Conservation (phyloP, 2,113 vertebrate genomes). For the Amazona guildingii region DNA sequence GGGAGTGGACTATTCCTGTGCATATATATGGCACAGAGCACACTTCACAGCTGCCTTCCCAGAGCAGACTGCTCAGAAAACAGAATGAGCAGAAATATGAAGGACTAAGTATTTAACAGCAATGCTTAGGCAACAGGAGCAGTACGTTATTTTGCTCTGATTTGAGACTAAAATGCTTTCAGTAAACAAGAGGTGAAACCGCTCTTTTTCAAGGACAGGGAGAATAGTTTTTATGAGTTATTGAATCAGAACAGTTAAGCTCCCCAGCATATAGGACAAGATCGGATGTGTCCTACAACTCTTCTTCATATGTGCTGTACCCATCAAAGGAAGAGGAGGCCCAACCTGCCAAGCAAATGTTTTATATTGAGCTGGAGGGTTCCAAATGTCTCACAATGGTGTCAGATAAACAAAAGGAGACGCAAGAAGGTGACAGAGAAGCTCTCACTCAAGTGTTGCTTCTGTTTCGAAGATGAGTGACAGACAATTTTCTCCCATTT, state of each 20-base stretch:
- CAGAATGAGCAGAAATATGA: background rate
- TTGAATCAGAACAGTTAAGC: background rate
- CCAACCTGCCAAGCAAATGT: slow-evolving; percentile 70
- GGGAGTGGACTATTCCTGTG: background rate
- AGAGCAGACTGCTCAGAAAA: background rate
- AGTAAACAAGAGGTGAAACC: background rate
- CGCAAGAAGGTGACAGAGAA: slow-evolving; percentile 37
- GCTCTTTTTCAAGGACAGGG: background rate
- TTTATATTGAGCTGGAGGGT: slow-evolving; percentile 61
- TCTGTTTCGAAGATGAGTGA: slow-evolving; percentile 46
- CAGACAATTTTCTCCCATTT: slow-evolving; percentile 12
- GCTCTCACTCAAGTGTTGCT: slow-evolving; percentile 54
- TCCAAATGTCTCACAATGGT: slow-evolving; percentile 65
- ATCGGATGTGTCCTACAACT: slow-evolving; percentile 13
- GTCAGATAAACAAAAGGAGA: slow-evolving; percentile 73
- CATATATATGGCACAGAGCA: background rate
- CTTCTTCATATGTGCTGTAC: slow-evolving; percentile 25
- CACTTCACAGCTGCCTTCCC: background rate
- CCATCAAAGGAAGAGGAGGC: slow-evolving; percentile 55
- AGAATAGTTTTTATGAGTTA: background rate
- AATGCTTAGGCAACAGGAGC: background rate
- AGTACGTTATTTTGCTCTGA: background rate
- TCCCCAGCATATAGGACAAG: background rate
- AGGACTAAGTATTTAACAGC: background rate
- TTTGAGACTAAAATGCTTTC: background rate